A percentile compares a stretch with the other conserved stretches of the same genome.
Evolutionary conservation across 2,888 invertebrate species (phyloP).

Genomic region (Athalia rosae): DNA sequence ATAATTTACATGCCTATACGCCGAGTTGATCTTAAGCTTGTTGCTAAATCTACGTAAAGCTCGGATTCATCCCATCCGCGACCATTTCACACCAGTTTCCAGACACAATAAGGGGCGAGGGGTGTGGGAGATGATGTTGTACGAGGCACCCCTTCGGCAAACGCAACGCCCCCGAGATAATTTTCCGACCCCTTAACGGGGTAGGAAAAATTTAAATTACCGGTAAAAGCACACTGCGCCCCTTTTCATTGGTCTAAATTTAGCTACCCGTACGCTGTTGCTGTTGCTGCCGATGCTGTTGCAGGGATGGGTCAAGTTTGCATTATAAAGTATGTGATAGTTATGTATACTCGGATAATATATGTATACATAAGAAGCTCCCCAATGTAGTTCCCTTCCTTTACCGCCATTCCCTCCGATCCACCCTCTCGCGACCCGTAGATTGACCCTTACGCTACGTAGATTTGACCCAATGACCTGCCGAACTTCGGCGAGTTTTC

Average conservation of each 20-base stretch:
- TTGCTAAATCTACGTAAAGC: too few relatives aligned
- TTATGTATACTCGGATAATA: slow-evolving; percentile 15
- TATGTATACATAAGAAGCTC: neutral
- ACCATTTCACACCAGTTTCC: too few relatives aligned
- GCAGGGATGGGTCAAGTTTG: slow-evolving; percentile 60
- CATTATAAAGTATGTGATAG: slow-evolving; percentile 58
- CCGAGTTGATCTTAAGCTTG: too few relatives aligned
- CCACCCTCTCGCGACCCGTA: slow-evolving; percentile 16
- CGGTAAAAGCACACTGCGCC: slow-evolving; percentile 42
- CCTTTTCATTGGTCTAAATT: slow-evolving; percentile 40
- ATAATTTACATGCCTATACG: too few relatives aligned
- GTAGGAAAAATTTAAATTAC: slow-evolving; percentile 31
- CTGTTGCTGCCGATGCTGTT: neutral
- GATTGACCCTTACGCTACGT: slow-evolving; percentile 64
- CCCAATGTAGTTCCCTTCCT: slow-evolving; percentile 15
- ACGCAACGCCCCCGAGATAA: slow-evolving; percentile 21
- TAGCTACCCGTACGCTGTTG: slow-evolving; percentile 9
- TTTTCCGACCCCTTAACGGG: slow-evolving; percentile 25
- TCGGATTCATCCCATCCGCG: too few relatives aligned
- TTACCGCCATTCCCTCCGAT: neutral
- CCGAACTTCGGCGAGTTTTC: slow-evolving; percentile 63
- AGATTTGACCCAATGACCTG: slow-evolving; percentile 73
- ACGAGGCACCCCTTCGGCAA: neutral
- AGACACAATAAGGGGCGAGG: too few relatives aligned
- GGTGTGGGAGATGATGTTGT: too few relatives aligned